Conservation (phyloP, 2,888 invertebrate species). For the Tetanocera ferruginea region DNA sequence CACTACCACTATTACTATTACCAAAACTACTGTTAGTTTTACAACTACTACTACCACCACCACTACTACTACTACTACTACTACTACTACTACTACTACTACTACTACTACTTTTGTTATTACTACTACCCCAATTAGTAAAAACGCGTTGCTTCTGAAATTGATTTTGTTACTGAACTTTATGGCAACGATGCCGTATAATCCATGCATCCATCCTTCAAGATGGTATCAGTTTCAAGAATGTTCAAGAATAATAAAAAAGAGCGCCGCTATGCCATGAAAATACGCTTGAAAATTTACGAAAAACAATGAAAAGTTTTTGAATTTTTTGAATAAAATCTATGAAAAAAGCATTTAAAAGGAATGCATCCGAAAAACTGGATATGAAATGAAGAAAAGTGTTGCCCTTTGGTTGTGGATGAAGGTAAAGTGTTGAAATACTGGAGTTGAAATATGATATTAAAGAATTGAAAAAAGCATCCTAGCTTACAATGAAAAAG, state of each 20-base stretch:
- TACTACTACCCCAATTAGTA: conserved; percentile 54
- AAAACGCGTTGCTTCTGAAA: conserved; percentile 31
- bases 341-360: conserved; percentile 10
- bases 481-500: not conserved
- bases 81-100: conserved; percentile 50
- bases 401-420: conserved; percentile 61
- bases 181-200: conserved; percentile 4
- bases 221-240: not conserved
- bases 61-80: conserved; percentile 40
- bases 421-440: conserved; percentile 23
- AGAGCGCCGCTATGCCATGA: not conserved
- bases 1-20: conserved; percentile 39
- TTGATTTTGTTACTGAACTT: not conserved
- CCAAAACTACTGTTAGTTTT: conserved; percentile 41
- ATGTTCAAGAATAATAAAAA: not conserved
- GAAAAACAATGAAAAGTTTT: conserved; percentile 45
- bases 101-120: conserved; percentile 48
- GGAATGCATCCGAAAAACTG: conserved; percentile 10
- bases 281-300: not conserved
- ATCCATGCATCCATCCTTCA: not conserved
- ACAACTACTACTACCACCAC: conserved; percentile 41
- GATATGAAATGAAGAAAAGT: conserved; percentile 34
- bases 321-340: conserved; percentile 49
- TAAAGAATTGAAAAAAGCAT: not conserved
- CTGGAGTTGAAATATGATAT: not conserved